Percentiles rank a stretch among this genome's conserved stretches.
These are phyloP conservation scores for Pangasius larnaudii DNA, from an alignment of 2,797 vertebrate species.

Conservation along the genomic window DNA sequence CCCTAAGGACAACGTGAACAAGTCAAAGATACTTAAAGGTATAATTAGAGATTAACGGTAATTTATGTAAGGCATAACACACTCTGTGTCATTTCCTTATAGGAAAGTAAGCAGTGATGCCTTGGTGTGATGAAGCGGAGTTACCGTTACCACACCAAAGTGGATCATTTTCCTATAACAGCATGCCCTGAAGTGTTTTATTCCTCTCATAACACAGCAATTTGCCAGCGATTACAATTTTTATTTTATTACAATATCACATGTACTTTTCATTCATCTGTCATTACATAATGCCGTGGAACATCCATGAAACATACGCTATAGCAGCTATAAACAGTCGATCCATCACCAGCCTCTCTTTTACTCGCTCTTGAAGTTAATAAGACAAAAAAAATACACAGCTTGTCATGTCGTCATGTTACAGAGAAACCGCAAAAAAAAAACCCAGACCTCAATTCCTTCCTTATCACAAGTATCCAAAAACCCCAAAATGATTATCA, in stretches of 20 bases:
- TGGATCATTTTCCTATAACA: neutral
- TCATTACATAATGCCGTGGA: neutral
- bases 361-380: neutral
- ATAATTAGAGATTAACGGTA: neutral
- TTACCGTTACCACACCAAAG: neutral
- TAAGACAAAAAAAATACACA: neutral
- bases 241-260: neutral
- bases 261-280: neutral
- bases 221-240: neutral
- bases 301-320: neutral
- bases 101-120: neutral
- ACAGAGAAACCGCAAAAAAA: neutral
- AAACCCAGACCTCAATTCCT: neutral
- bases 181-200: neutral
- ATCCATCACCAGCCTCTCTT: neutral
- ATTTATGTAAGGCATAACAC: neutral
- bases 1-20: neutral
- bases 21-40: neutral
- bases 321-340: neutral
- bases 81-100: neutral
- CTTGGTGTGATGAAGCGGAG: neutral
- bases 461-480: neutral
- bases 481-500: neutral
- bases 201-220: neutral
- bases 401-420: neutral